phyloP scores from a whole-genome alignment of 2,888 invertebrate species.

The Buathra laborator region DNA sequence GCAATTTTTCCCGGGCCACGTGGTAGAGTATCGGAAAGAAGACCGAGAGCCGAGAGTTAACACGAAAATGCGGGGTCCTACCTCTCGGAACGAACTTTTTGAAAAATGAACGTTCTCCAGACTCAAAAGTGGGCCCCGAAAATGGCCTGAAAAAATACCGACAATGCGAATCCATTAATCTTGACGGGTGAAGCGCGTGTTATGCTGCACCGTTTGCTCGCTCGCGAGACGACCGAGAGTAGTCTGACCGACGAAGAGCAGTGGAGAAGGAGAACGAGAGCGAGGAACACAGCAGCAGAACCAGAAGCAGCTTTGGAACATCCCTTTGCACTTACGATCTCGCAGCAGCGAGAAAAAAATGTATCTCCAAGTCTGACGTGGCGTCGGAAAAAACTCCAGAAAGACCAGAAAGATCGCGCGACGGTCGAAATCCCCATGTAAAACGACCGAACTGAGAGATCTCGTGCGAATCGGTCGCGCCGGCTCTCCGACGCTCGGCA shows the following conservation, averaged over 20 bases:
- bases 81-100: conserved; percentile 80
- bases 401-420: conserved; percentile 1
- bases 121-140: conserved; percentile 84
- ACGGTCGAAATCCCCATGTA: conserved; percentile 16
- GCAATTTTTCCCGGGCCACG: conserved; percentile 77
- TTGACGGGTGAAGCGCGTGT: conserved; percentile 78
- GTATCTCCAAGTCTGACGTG: not conserved
- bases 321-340: conserved; percentile 83
- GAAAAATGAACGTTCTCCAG: conserved; percentile 83
- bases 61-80: conserved; percentile 62
- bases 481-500: conserved; percentile 52
- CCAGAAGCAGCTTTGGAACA: conserved; percentile 73
- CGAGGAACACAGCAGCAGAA: conserved; percentile 54
- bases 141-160: conserved; percentile 84
- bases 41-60: conserved; percentile 27
- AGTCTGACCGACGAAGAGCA: conserved; percentile 35
- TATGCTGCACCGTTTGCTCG: conserved; percentile 46
- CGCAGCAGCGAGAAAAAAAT: conserved; percentile 22
- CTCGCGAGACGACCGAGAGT: conserved; percentile 54
- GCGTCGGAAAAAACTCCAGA: conserved; percentile 12
- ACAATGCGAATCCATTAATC: conserved; percentile 85
- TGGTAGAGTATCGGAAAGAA: conserved; percentile 5
- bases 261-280: conserved; percentile 54
- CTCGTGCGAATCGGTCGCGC: conserved; percentile 14
- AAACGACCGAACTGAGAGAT: conserved; percentile 34